phyloP scores from a whole-genome alignment of 35 echinoderm and acorn worm species.

The Chiridota heheva region DNA sequence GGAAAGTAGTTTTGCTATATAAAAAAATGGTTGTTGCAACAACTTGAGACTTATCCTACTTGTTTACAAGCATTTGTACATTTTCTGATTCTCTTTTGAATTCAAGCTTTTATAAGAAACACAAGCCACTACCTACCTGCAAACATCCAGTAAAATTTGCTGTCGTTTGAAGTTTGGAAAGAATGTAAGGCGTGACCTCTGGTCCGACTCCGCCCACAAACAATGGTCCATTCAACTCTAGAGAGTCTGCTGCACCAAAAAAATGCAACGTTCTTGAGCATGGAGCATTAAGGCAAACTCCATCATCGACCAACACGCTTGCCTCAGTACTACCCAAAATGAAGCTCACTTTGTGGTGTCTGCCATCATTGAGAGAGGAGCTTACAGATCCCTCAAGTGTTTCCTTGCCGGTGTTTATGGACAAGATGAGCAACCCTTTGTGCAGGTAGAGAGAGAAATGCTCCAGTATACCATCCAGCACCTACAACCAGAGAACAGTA shows the following conservation, averaged over 20 bases:
- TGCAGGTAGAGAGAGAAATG: constrained; percentile 76
- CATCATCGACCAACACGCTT: constrained; percentile 65
- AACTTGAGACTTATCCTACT: too few relatives aligned
- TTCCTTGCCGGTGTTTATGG: constrained; percentile 65
- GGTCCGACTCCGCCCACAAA: constrained; percentile 86
- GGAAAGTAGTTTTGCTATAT: too few relatives aligned
- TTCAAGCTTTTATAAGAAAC: too few relatives aligned
- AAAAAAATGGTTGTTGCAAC: too few relatives aligned
- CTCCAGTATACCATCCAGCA: constrained; percentile 65
- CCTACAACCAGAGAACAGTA: constrained; percentile 40
- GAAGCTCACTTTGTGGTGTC: constrained; percentile 55
- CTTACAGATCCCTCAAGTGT: constrained; percentile 41
- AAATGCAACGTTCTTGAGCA: constrained; percentile 57
- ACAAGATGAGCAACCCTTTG: constrained; percentile 56
- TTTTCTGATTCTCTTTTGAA: too few relatives aligned
- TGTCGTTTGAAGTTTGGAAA: constrained; percentile 69
- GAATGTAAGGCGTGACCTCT: constrained; percentile 67
- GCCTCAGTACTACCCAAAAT: constrained; percentile 42
- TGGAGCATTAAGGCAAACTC: constrained; percentile 32
- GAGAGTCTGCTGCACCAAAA: constrained; percentile 10
- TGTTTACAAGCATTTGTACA: too few relatives aligned
- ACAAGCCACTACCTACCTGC: constrained; percentile 76
- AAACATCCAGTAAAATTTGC: constrained; percentile 88
- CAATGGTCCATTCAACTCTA: constrained; percentile 77
- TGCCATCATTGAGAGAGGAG: constrained; percentile 57